These are phyloP conservation scores for Halichoerus grypus DNA, from an alignment of 2,113 vertebrate genomes.

Conservation along the genomic window DNA sequence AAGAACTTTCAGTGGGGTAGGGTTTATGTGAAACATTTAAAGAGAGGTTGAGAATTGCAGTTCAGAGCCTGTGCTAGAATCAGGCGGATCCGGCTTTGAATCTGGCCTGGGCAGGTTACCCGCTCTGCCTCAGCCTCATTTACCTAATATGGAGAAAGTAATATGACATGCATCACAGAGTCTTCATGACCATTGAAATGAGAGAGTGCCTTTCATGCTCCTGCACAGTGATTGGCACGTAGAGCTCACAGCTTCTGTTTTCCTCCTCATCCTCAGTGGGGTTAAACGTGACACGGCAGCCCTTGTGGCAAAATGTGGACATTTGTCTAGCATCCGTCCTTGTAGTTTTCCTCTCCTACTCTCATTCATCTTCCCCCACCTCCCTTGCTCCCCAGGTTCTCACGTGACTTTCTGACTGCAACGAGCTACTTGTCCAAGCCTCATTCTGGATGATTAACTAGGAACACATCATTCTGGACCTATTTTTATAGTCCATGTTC, in stretches of 20 bases:
- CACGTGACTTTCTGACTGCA: conserved; percentile 4
- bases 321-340: not conserved
- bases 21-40: not conserved
- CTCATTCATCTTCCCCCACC: not conserved
- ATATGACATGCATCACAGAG: not conserved
- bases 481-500: not conserved
- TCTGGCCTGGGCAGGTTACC: not conserved
- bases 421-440: conserved; percentile 9
- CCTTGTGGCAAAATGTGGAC: not conserved
- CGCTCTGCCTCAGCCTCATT: not conserved
- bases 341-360: conserved; percentile 9
- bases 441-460: conserved; percentile 26
- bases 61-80: not conserved
- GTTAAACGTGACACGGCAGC: not conserved
- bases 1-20: not conserved
- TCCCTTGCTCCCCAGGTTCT: not conserved
- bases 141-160: not conserved
- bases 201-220: not conserved
- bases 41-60: not conserved
- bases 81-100: not conserved
- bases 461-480: not conserved
- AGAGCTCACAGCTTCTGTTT: not conserved
- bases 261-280: not conserved
- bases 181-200: not conserved
- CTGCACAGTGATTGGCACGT: not conserved